phyloP scores from a whole-genome alignment of 2,797 vertebrate species.

The Pangasius krempfi region DNA sequence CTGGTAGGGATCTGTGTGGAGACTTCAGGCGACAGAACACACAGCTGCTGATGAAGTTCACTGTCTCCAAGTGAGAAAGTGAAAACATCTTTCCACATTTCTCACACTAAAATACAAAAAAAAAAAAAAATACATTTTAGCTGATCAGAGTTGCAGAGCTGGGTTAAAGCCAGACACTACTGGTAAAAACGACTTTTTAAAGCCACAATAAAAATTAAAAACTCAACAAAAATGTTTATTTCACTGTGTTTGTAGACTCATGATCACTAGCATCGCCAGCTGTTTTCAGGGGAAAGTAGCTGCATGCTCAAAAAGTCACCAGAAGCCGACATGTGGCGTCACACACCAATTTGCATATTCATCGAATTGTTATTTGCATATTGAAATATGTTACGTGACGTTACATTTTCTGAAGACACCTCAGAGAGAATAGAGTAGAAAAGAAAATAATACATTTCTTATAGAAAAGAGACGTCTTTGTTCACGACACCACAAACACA shows the following conservation, averaged over 20 bases:
- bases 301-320: background rate
- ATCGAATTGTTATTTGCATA: background rate
- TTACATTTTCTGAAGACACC: background rate
- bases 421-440: background rate
- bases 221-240: background rate
- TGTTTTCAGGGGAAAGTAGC: background rate
- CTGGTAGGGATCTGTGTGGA: constrained; percentile 30
- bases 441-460: background rate
- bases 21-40: constrained; percentile 72
- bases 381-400: background rate
- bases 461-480: background rate
- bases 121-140: background rate
- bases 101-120: constrained; percentile 74
- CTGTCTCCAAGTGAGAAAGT: constrained; percentile 57
- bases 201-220: background rate
- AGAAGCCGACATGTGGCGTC: background rate
- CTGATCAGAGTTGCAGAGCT: background rate
- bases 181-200: background rate
- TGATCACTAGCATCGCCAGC: background rate
- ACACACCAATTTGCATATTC: background rate
- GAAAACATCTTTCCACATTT: constrained; percentile 73
- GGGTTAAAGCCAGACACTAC: too few species aligned
- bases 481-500: background rate
- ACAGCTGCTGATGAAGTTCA: constrained; percentile 63
- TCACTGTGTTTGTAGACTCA: background rate